These are phyloP conservation scores for Chloroclysta siterata DNA, from an alignment of 2,888 invertebrate species.

Conservation along the genomic window DNA sequence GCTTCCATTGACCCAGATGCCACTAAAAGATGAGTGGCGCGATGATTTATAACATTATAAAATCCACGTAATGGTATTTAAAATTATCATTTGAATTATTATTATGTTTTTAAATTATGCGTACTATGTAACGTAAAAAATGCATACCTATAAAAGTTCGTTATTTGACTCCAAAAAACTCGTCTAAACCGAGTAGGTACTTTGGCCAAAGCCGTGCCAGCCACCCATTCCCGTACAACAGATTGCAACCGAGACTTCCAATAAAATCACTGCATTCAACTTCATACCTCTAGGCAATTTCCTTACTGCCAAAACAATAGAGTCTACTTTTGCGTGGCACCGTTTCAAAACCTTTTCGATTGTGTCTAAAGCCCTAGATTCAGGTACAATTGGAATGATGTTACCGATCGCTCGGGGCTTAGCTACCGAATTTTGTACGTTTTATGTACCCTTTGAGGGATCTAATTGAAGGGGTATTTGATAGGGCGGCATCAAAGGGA, in stretches of 20 bases:
- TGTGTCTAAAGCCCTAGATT: constrained; percentile 45
- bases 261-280: constrained; percentile 40
- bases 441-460: constrained; percentile 36
- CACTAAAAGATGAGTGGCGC: too few species aligned
- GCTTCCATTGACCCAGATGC: too few species aligned
- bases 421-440: constrained; percentile 36
- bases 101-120: too few species aligned
- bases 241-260: constrained; percentile 37
- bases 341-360: constrained; percentile 24
- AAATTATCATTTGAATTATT: too few species aligned
- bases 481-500: constrained; percentile 35
- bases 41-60: too few species aligned
- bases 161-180: constrained; percentile 9
- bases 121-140: too few species aligned
- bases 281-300: constrained; percentile 30
- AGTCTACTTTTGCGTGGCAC: constrained; percentile 27
- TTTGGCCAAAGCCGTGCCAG: constrained; percentile 17
- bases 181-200: constrained; percentile 12
- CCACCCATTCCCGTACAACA: constrained; percentile 33
- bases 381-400: constrained; percentile 35
- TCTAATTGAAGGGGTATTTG: constrained; percentile 39
- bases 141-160: neutral
- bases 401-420: constrained; percentile 39
- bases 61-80: too few species aligned
- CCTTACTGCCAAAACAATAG: constrained; percentile 20